These are phyloP conservation scores for Cepaea hortensis DNA, from an alignment of 2,888 invertebrate genomes.

Conservation along the genomic window DNA sequence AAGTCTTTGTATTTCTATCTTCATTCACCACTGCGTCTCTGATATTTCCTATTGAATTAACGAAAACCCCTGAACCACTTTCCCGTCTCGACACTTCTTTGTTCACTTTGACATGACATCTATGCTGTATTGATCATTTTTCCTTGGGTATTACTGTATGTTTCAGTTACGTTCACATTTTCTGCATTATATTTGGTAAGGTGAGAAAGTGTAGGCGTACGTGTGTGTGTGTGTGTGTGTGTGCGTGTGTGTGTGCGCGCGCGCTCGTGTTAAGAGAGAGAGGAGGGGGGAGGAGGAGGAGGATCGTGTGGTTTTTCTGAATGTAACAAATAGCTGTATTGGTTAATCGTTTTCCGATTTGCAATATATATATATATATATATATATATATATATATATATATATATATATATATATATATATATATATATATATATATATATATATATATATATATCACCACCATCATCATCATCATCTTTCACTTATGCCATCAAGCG, in stretches of 20 bases:
- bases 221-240: conserved; percentile 7
- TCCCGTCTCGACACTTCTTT: too few relatives aligned
- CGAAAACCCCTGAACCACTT: too few relatives aligned
- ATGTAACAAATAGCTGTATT: not conserved
- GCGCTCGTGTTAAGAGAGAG: conserved; percentile 12
- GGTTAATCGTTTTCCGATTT: not conserved
- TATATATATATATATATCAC: not conserved
- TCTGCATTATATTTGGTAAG: too few relatives aligned
- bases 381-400: not conserved
- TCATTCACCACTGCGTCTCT: too few relatives aligned
- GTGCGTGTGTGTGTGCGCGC: conserved; percentile 6
- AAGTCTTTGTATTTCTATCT: too few relatives aligned
- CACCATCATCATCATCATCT: too few relatives aligned
- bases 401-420: not conserved
- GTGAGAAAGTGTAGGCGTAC: not conserved
- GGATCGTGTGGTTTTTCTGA: not conserved
- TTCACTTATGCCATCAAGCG: too few relatives aligned
- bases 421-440: not conserved
- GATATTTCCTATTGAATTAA: too few relatives aligned
- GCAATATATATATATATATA: not conserved
- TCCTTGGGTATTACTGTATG: too few relatives aligned
- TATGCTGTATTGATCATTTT: too few relatives aligned
- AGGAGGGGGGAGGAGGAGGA: not conserved
- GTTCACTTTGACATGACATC: too few relatives aligned
- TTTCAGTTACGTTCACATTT: too few relatives aligned